Conservation (phyloP, 92 coral and sea anemone species). For the Anthopleura xanthogrammica region DNA sequence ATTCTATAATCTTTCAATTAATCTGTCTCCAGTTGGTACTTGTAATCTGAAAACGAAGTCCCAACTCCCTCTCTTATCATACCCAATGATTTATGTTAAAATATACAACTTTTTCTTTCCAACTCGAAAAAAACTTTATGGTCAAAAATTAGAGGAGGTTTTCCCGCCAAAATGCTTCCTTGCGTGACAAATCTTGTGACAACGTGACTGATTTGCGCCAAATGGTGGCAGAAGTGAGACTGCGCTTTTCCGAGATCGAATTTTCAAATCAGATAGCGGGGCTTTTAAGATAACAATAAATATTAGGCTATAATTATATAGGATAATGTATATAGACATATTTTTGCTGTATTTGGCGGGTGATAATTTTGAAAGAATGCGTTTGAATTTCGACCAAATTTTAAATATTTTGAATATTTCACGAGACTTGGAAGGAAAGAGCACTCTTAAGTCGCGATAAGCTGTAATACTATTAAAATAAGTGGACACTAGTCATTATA, state of each 20-base stretch:
- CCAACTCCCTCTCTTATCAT: too few relatives aligned
- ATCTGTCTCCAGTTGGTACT: neutral
- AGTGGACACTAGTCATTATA: neutral
- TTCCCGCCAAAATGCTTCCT: neutral
- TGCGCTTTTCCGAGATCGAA: neutral
- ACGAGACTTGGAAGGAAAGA: neutral
- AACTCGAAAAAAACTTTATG: neutral
- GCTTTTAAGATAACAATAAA: neutral
- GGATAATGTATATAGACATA: too few relatives aligned
- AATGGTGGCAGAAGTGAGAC: conserved; percentile 12
- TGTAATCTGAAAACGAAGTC: neutral
- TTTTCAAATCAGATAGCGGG: neutral
- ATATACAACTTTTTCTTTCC: neutral
- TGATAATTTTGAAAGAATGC: too few relatives aligned
- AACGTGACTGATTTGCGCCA: neutral
- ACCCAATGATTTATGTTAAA: neutral
- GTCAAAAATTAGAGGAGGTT: neutral
- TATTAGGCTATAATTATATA: neutral
- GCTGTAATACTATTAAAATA: neutral
- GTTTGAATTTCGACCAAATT: neutral
- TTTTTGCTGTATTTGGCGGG: too few relatives aligned
- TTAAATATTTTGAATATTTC: neutral
- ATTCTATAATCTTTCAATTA: neutral
- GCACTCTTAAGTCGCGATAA: neutral
- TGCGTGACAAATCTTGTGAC: neutral